A percentile compares a stretch with the other conserved stretches of the same genome.
Evolutionary conservation across 1,140 invertebrate species (phyloP).

Genomic region (Homalodisca vitripennis): DNA sequence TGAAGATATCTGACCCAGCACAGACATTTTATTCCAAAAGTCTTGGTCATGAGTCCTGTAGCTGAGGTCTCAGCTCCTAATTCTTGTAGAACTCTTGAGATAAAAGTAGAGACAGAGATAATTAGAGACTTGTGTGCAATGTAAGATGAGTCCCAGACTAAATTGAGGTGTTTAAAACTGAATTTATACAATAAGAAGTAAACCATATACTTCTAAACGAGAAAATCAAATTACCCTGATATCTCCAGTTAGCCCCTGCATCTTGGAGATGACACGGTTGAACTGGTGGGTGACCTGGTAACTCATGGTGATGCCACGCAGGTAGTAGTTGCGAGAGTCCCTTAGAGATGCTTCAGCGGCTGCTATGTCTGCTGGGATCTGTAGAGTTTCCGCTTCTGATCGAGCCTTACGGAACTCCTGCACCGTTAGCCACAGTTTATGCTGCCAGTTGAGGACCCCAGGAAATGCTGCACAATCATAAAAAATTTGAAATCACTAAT

Average conservation of each 20-base stretch:
- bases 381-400: constrained; percentile 63
- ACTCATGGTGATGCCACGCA: constrained; percentile 67
- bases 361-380: constrained; percentile 52
- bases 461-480: constrained; percentile 51
- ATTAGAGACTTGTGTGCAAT: too few relatives aligned
- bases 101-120: too few relatives aligned
- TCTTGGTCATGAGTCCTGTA: constrained; percentile 21
- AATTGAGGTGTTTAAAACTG: too few relatives aligned
- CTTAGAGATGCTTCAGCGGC: constrained; percentile 63
- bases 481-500: too few relatives aligned
- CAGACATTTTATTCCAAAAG: not conserved
- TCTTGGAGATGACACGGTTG: constrained; percentile 79
- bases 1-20: not conserved
- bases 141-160: too few relatives aligned
- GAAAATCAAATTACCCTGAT: constrained; percentile 65
- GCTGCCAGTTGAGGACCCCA: constrained; percentile 54
- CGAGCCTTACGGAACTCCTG: constrained; percentile 47
- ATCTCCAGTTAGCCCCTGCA: constrained; percentile 78
- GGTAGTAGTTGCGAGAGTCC: constrained; percentile 76
- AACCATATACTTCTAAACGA: too few relatives aligned
- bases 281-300: constrained; percentile 73
- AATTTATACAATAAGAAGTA: too few relatives aligned
- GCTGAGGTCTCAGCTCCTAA: too few relatives aligned
- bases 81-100: too few relatives aligned
- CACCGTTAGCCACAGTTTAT: constrained; percentile 52